Evolutionary conservation across 1,140 invertebrate genomes (phyloP), one percentile per base, ranked within the genome.

Genomic region (Chelonus insularis): DNA sequence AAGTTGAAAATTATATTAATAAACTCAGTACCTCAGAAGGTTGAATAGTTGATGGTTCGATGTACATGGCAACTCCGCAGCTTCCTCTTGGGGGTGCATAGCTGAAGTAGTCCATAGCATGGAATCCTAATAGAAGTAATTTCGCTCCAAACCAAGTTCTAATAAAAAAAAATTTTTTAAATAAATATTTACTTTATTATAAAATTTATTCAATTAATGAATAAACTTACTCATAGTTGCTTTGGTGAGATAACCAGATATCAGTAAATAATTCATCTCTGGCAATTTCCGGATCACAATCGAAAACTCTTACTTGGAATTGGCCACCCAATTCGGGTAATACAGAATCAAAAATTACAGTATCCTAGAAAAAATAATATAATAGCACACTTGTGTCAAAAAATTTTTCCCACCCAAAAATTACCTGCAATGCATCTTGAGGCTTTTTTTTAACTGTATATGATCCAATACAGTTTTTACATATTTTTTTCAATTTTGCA

Each of bases 51-150:
- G 71, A 66, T 45, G 76, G 69, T 39, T 76, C 75, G 32, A 80
- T 64, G 43, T 76, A 76, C 37, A 70, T 60, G 16, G 73, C 65
- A 43, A 79, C 41, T 32, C 82, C 82, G 60, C 82, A 84, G 16
- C 77, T 83, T 7, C 80, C 80, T 60, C 73, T 74, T 34, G 80
- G 77, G n/a, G 83, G 81, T 25, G 82, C 67, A 54, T 82, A 83
- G 34, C 75, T 78, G 41, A 81, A 79, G 56, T 83, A 83, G 65
- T 84, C 81, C 25, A 80, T 65, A 18, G 83, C 67, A 50, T 83
- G 82, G 29, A 82, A 64, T n/a, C 76, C 79, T 2, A 83, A 60
- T n/a, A 84, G 64, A 4, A 73, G 72, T 16, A 79, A 69, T 65
- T 79, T 76, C 12, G 81, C 65, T 32, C 70, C 71, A 58, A 81